A percentile compares a stretch with the other conserved stretches of the same genome.
Evolutionary conservation across 64 coral and sea anemone genomes (phyloP).

Genomic region (Montipora efflorescens): DNA sequence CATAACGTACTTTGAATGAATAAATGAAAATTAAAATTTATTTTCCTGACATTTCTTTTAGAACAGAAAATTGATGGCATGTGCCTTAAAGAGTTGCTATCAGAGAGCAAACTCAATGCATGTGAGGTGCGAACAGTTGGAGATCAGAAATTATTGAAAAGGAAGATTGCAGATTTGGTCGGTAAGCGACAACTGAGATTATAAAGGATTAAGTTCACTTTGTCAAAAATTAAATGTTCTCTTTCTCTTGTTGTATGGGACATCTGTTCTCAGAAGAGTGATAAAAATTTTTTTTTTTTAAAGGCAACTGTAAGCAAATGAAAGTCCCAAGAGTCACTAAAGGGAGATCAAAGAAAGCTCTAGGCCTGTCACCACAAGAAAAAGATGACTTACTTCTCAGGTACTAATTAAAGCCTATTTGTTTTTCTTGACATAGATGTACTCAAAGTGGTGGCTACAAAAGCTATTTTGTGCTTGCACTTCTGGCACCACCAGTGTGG

Average conservation of each 20-base stretch:
- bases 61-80: constrained; percentile 57
- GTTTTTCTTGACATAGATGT: constrained; percentile 8
- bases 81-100: constrained; percentile 36
- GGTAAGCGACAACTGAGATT: not conserved
- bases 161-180: constrained; percentile 18
- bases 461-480: constrained; percentile 6
- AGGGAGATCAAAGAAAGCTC: constrained; percentile 15
- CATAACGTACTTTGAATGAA: constrained; percentile 1
- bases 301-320: constrained; percentile 15
- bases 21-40: constrained; percentile 42
- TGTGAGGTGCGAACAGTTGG: constrained; percentile 18
- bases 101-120: constrained; percentile 1
- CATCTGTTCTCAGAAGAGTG: not conserved
- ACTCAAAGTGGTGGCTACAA: not conserved
- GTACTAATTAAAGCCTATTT: constrained; percentile 10
- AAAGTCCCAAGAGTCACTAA: constrained; percentile 12
- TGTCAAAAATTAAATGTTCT: constrained; percentile 21
- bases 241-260: constrained; percentile 12
- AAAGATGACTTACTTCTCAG: constrained; percentile 4
- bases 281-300: constrained; percentile 13
- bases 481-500: constrained; percentile 5
- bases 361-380: constrained; percentile 21
- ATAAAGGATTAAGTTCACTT: constrained; percentile 2
- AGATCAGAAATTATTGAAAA: constrained; percentile 1
- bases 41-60: constrained; percentile 23